Base-by-base conservation (phyloP, 2,797 vertebrate genomes). In the Eurystomus glaucurus region DNA sequence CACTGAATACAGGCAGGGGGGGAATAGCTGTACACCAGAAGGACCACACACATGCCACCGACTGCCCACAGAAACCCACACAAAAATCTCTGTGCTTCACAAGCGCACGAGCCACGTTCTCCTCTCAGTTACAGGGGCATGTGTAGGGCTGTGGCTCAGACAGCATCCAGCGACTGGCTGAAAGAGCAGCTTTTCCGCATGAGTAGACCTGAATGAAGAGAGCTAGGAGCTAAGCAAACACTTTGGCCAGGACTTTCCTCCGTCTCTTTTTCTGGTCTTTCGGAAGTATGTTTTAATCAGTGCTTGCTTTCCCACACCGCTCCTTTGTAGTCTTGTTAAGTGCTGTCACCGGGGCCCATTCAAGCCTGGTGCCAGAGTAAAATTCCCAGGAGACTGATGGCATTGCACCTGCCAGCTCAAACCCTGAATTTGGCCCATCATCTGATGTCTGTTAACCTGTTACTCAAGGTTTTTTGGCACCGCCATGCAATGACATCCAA, bases 141-240 rank as follows among this genome's bases (percentile, higher is more conserved):
- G 62, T 7, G 45, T 78, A 48, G 66, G 88, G 91, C 93, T 54
- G 46, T 8, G 46, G 66, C 60, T 93, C 50, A 39, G 88, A 45
- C 5, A 0, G 51, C 84, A 61, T 60, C 76, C 76, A 90, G 75
- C 58, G 46, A 57, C 45, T 39, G 2, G 76, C 90, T 87, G 91
- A 93, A 95, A 95, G 77, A 79, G 77, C 94, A 75, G 82, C 26
- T 88, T 92, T 87, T 90, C 70, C 1, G 1, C 91, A 81, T 94
- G 93, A 97, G 94, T 95, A 97, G 69, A 57, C 62, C 74, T 92
- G 92, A 96, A 97, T 85, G 94, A 93, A 76, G 96, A 86, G 76
- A 88, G 72, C 79, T 76, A 55, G 93, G 90, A 96, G 96, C 84
- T 94, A 93, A 96, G 86, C 93, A 97, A 96, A 97, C 88, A 96